Conservation (phyloP, 2,113 vertebrate species). For the Damaliscus lunatus region DNA sequence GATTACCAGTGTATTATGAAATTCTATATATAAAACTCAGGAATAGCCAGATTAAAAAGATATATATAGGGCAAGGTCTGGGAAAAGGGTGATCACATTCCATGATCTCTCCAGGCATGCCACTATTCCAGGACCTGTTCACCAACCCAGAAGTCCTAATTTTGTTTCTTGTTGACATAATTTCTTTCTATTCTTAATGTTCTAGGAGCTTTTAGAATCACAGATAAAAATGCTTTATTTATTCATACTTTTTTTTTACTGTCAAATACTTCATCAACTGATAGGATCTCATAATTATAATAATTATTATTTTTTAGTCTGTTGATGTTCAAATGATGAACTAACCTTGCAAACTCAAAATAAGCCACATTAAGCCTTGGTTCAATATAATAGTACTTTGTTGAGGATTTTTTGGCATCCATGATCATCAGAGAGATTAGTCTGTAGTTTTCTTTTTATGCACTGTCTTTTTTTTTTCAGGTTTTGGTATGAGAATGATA, state of each 20-base stretch:
- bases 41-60: background rate
- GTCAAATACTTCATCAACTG: background rate
- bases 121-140: background rate
- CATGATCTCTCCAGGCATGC: background rate
- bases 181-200: background rate
- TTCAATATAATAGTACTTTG: background rate
- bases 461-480: background rate
- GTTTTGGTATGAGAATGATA: background rate
- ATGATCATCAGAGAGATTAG: background rate
- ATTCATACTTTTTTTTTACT: background rate
- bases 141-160: background rate
- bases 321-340: background rate
- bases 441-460: background rate
- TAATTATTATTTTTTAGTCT: background rate
- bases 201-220: background rate
- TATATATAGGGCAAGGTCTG: background rate
- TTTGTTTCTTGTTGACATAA: background rate
- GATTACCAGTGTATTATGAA: background rate
- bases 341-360: background rate
- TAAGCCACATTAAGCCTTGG: background rate
- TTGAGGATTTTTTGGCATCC: background rate
- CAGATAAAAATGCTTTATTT: background rate
- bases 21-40: background rate
- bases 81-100: background rate
- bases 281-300: background rate